These are phyloP conservation scores for Euzophera pinguis DNA, from an alignment of 2,888 invertebrate genomes.

Conservation along the genomic window DNA sequence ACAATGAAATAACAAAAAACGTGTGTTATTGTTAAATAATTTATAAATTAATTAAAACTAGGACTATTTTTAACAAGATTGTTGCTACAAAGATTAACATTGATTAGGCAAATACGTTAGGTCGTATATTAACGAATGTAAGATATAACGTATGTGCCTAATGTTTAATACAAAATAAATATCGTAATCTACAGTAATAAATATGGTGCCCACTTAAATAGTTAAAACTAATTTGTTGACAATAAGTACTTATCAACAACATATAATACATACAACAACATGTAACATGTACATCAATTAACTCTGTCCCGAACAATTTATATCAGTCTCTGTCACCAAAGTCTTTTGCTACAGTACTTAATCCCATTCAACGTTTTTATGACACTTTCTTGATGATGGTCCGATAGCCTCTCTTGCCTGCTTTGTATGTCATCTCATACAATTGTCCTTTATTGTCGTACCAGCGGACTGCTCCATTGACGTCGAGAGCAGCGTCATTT, in stretches of 20 bases:
- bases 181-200: too few species aligned
- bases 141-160: too few species aligned
- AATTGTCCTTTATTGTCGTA: slow-evolving; percentile 68
- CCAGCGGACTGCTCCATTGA: slow-evolving; percentile 69
- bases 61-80: background rate
- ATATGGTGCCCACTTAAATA: too few species aligned
- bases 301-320: too few species aligned
- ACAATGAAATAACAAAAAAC: too few species aligned
- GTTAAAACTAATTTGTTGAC: too few species aligned
- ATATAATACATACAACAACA: too few species aligned
- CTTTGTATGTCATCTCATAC: slow-evolving; percentile 74
- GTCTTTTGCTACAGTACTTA: background rate
- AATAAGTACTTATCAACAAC: too few species aligned
- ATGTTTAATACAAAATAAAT: too few species aligned
- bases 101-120: too few species aligned
- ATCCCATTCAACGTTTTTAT: slow-evolving; percentile 23
- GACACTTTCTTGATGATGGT: slow-evolving; percentile 66
- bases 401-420: slow-evolving; percentile 70
- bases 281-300: too few species aligned
- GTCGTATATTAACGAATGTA: too few species aligned
- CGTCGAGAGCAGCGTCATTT: slow-evolving; percentile 57
- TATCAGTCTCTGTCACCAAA: background rate
- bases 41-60: background rate
- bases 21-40: background rate
- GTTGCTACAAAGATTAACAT: background rate